phyloP scores from a whole-genome alignment of 1,140 invertebrate genomes.

The Aradophagus sp. region DNA sequence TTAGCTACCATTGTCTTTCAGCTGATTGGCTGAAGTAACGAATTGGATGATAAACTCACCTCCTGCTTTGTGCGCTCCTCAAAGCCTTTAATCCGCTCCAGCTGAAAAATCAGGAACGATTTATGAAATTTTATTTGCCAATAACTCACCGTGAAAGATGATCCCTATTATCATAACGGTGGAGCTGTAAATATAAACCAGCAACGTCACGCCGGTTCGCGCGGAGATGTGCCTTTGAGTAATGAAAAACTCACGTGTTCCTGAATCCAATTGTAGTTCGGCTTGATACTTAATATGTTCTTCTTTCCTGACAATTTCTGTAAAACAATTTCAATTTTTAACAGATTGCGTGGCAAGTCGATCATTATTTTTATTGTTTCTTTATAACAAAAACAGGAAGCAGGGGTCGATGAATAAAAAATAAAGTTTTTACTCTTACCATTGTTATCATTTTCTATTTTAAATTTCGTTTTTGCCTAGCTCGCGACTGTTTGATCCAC shows the following conservation, averaged over 20 bases:
- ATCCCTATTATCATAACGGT: slow-evolving; percentile 45
- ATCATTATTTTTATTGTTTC: slow-evolving; percentile 18
- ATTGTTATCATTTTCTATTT: too few species aligned
- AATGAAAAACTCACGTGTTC: slow-evolving; percentile 70
- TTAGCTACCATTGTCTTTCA: too few species aligned
- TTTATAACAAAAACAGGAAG: too few species aligned
- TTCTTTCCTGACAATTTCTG: slow-evolving; percentile 69
- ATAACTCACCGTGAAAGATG: slow-evolving; percentile 23
- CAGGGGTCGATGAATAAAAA: too few species aligned
- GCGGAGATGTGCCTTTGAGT: slow-evolving; percentile 18
- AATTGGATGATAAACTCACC: too few species aligned
- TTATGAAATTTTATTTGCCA: slow-evolving; percentile 27
- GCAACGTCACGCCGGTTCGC: slow-evolving; percentile 16
- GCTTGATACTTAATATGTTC: slow-evolving; percentile 67
- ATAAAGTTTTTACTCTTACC: too few species aligned
- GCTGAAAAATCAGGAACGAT: slow-evolving; percentile 61
- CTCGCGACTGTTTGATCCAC: too few species aligned
- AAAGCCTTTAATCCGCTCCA: slow-evolving; percentile 67
- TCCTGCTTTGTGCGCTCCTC: slow-evolving; percentile 68
- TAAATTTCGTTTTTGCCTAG: too few species aligned
- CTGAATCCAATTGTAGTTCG: slow-evolving; percentile 69
- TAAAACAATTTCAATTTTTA: slow-evolving; percentile 39
- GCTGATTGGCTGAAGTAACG: too few species aligned
- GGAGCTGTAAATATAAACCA: slow-evolving; percentile 26
- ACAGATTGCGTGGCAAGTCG: too few species aligned